Percentiles rank a stretch among this genome's conserved stretches.
These are phyloP conservation scores for Monomorium pharaonis DNA, from an alignment of 1,140 invertebrate genomes.

Conservation along the genomic window DNA sequence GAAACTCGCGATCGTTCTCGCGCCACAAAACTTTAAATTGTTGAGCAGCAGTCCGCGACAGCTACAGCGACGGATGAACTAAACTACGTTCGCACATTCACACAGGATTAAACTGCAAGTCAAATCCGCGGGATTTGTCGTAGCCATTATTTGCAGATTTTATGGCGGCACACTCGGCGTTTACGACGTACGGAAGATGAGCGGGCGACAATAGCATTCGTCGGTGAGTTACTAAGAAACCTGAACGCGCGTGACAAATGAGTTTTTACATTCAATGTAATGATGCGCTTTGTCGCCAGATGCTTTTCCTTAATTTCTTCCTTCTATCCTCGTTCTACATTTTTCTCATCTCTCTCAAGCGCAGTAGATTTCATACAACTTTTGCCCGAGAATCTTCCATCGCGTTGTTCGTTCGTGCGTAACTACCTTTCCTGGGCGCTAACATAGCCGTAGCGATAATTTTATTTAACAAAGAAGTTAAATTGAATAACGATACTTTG, in stretches of 20 bases:
- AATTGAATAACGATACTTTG: neutral
- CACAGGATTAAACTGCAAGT: conserved; percentile 60
- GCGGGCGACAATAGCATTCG: conserved; percentile 6
- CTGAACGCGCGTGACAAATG: conserved; percentile 36
- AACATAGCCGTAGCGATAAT: neutral
- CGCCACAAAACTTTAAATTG: conserved; percentile 63
- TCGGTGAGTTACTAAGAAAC: conserved; percentile 5
- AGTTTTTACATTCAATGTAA: conserved; percentile 22
- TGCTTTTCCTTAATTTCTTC: neutral
- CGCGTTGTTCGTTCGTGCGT: neutral
- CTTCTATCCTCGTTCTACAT: neutral
- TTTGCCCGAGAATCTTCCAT: neutral
- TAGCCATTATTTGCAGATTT: conserved; percentile 64
- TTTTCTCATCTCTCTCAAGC: neutral
- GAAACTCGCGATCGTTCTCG: neutral
- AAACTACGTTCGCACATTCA: conserved; percentile 52
- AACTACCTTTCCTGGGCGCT: neutral
- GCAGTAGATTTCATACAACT: neutral
- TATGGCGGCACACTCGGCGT: neutral
- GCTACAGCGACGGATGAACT: conserved; percentile 32
- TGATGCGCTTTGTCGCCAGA: neutral
- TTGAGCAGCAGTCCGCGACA: conserved; percentile 45
- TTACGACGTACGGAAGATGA: conserved; percentile 13
- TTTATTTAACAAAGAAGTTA: neutral
- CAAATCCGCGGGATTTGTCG: conserved; percentile 30